Evolutionary conservation across 1,140 invertebrate species (phyloP).

Genomic region (Aphelenchoides fujianensis): DNA sequence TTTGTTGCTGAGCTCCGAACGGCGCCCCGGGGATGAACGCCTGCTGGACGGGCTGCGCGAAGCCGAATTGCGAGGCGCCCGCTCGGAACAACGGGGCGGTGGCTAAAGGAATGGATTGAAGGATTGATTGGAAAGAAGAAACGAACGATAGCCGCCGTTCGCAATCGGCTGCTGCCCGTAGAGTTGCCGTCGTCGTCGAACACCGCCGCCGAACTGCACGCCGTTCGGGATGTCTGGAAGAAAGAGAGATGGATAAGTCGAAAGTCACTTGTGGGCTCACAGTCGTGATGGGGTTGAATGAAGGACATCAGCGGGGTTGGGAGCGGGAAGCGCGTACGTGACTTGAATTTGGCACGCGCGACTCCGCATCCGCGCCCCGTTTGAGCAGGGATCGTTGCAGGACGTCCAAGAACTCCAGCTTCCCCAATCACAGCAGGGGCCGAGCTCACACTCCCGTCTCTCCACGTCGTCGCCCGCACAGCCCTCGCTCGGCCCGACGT

Average conservation of each 20-base stretch:
- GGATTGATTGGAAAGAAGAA: background rate
- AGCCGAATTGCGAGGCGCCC: background rate
- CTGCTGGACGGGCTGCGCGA: background rate
- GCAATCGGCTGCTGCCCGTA: background rate
- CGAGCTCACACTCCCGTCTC: slow-evolving; percentile 33
- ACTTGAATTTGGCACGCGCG: slow-evolving; percentile 27
- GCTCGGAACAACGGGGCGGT: background rate
- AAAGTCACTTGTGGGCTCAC: background rate
- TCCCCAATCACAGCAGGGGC: slow-evolving; percentile 36
- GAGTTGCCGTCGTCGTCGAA: slow-evolving; percentile 3
- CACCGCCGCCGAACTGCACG: background rate
- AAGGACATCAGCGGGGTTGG: slow-evolving; percentile 7
- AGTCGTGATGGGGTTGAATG: slow-evolving; percentile 12
- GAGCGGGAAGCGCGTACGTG: slow-evolving; percentile 10
- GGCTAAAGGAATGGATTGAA: slow-evolving; percentile 3
- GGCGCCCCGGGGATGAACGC: background rate
- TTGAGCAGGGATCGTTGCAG: slow-evolving; percentile 18
- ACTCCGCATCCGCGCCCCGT: slow-evolving; percentile 18
- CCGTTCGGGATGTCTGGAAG: slow-evolving; percentile 8
- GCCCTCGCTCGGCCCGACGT: slow-evolving; percentile 19
- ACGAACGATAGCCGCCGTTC: background rate
- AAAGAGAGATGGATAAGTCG: too few relatives aligned
- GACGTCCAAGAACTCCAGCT: slow-evolving; percentile 18
- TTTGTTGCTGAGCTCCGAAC: background rate
- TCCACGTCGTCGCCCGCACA: slow-evolving; percentile 33